Conservation (phyloP, 2,888 invertebrate species). For the Caenorhabditis sp. region DNA sequence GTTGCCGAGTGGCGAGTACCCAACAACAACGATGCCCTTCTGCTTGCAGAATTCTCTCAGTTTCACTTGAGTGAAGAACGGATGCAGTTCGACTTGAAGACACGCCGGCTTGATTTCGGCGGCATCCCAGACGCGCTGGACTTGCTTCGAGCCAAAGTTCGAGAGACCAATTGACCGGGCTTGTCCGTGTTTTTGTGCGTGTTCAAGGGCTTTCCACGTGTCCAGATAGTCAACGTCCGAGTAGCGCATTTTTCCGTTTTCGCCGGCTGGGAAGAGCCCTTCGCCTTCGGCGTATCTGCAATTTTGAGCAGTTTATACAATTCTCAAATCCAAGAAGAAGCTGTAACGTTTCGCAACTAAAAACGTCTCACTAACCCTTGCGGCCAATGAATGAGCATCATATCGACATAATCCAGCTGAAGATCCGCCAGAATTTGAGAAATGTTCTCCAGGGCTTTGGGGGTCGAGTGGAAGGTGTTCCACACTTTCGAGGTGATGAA, state of each 20-base stretch:
- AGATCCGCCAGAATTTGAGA: slow-evolving; percentile 67
- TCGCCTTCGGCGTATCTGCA: slow-evolving; percentile 77
- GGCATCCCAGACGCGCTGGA: slow-evolving; percentile 86
- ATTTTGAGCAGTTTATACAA: too few relatives aligned
- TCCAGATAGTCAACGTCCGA: slow-evolving; percentile 82
- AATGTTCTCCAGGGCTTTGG: slow-evolving; percentile 70
- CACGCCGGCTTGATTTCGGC: slow-evolving; percentile 87
- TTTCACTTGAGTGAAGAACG: slow-evolving; percentile 89
- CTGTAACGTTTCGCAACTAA: too few relatives aligned
- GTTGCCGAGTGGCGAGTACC: slow-evolving; percentile 73
- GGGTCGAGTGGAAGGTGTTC: slow-evolving; percentile 83
- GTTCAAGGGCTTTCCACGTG: slow-evolving; percentile 82
- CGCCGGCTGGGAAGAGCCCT: slow-evolving; percentile 76
- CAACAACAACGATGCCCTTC: slow-evolving; percentile 71
- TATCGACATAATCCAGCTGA: slow-evolving; percentile 79
- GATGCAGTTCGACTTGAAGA: slow-evolving; percentile 88
- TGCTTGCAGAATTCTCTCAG: slow-evolving; percentile 86
- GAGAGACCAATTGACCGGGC: slow-evolving; percentile 81
- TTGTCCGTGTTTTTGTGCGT: slow-evolving; percentile 69
- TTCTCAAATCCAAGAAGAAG: too few relatives aligned
- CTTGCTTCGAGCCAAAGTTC: slow-evolving; percentile 80
- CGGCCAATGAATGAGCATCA: slow-evolving; percentile 83
- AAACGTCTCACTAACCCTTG: too few relatives aligned
- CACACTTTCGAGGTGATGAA: slow-evolving; percentile 83
- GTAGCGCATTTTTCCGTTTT: slow-evolving; percentile 74